A percentile compares a stretch with the other conserved stretches of the same genome.
These are phyloP conservation scores for Ennomos erosarius DNA, from an alignment of 2,888 invertebrate genomes.

Conservation along the genomic window DNA sequence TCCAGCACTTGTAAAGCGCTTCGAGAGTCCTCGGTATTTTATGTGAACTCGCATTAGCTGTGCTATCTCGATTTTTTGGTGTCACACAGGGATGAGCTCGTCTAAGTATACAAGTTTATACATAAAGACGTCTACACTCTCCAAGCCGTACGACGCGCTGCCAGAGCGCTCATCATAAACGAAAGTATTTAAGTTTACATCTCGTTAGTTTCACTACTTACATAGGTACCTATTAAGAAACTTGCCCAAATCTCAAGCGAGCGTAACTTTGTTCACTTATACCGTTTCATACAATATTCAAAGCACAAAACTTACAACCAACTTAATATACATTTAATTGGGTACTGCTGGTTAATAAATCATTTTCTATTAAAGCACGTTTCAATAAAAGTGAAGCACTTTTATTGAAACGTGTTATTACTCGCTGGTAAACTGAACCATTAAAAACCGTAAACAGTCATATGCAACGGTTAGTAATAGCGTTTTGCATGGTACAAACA, in stretches of 20 bases:
- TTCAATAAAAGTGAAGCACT: conserved; percentile 13
- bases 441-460: conserved; percentile 29
- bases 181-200: conserved; percentile 60
- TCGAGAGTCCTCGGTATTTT: conserved; percentile 75
- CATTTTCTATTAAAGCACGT: conserved; percentile 14
- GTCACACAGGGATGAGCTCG: conserved; percentile 52
- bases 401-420: conserved; percentile 33
- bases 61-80: conserved; percentile 62
- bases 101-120: conserved; percentile 59
- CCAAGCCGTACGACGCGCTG: conserved; percentile 40
- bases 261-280: conserved; percentile 20
- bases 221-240: conserved; percentile 25
- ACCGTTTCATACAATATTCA: conserved; percentile 14
- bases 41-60: conserved; percentile 72
- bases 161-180: conserved; percentile 49
- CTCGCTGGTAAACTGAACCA: conserved; percentile 21
- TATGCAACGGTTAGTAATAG: conserved; percentile 25
- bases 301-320: conserved; percentile 11
- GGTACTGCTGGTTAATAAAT: conserved; percentile 15
- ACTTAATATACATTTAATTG: conserved; percentile 20
- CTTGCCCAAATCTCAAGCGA: conserved; percentile 26
- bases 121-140: conserved; percentile 59
- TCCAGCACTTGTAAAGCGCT: conserved; percentile 84
- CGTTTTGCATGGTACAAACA: conserved; percentile 32
- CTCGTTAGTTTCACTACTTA: conserved; percentile 54